These are phyloP conservation scores for Uropetala carovei DNA, from an alignment of 2,888 invertebrate species.

Conservation along the genomic window DNA sequence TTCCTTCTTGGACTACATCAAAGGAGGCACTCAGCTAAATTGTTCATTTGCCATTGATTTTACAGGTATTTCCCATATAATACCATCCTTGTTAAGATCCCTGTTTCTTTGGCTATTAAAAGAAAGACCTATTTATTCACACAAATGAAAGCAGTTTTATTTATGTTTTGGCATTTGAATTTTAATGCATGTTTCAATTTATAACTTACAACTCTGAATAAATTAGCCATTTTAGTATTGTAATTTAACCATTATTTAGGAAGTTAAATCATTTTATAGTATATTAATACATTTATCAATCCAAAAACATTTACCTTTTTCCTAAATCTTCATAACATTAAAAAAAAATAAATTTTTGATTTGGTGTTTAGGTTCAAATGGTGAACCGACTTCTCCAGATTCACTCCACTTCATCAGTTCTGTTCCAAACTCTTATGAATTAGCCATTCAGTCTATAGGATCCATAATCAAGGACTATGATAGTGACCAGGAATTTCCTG, in stretches of 20 bases:
- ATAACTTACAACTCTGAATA: too few species aligned
- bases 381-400: slow-evolving; percentile 73
- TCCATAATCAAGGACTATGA: slow-evolving; percentile 76
- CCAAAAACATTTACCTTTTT: not conserved
- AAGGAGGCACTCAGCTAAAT: slow-evolving; percentile 76
- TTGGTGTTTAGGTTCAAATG: slow-evolving; percentile 73
- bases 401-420: slow-evolving; percentile 75
- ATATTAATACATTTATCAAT: not conserved
- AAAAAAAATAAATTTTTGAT: slow-evolving; percentile 33
- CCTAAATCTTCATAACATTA: not conserved
- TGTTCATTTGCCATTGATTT: slow-evolving; percentile 77
- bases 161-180: not conserved
- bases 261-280: not conserved
- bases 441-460: slow-evolving; percentile 74
- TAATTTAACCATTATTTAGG: not conserved
- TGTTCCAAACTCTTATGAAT: slow-evolving; percentile 74
- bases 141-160: not conserved
- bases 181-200: too few species aligned
- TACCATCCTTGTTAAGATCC: too few species aligned
- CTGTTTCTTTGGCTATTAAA: too few species aligned
- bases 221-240: not conserved
- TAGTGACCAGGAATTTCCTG: slow-evolving; percentile 76
- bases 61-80: slow-evolving; percentile 71
- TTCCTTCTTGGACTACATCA: slow-evolving; percentile 79
- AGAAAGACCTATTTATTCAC: too few species aligned